A percentile compares a stretch with the other conserved stretches of the same genome.
Evolutionary conservation across 2,888 invertebrate genomes (phyloP).

Genomic region (Drosophila austrosaltans): DNA sequence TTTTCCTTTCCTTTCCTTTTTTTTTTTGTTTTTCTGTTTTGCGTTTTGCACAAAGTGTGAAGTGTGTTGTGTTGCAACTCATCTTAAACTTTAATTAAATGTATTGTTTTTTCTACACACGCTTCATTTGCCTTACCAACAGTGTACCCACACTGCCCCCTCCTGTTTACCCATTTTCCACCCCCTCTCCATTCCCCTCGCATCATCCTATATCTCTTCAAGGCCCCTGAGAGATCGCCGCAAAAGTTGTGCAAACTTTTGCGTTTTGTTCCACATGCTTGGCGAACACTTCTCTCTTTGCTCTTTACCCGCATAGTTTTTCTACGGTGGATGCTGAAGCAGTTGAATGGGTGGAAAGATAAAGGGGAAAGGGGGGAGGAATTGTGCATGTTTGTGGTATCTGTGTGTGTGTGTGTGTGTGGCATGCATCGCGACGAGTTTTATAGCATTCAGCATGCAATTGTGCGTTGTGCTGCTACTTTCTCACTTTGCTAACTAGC

Average conservation of each 20-base stretch:
- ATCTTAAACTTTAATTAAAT: constrained; percentile 77
- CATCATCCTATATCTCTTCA: neutral
- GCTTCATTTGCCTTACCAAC: constrained; percentile 21
- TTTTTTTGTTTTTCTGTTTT: constrained; percentile 22
- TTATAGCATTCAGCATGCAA: constrained; percentile 74
- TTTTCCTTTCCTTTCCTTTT: neutral
- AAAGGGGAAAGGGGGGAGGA: neutral
- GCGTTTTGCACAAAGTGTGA: constrained; percentile 42
- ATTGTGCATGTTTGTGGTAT: constrained; percentile 7
- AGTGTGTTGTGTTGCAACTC: constrained; percentile 64
- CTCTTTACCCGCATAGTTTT: constrained; percentile 49
- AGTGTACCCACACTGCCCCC: neutral
- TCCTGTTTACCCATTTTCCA: neutral
- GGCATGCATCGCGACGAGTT: constrained; percentile 60
- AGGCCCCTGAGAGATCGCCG: constrained; percentile 23
- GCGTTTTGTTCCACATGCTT: constrained; percentile 77
- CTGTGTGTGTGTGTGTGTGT: constrained; percentile 25
- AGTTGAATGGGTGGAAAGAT: neutral
- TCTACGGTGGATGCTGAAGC: neutral
- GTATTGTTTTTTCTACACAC: constrained; percentile 69
- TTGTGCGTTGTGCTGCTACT: constrained; percentile 52
- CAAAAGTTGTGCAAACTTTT: constrained; percentile 73
- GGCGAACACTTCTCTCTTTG: constrained; percentile 61
- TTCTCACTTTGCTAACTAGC: constrained; percentile 36
- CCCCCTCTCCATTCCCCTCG: no score